Percentiles rank a stretch among this genome's conserved stretches.
phyloP scores from a whole-genome alignment of 2,797 vertebrate genomes.

The Cyprinodon diabolis region DNA sequence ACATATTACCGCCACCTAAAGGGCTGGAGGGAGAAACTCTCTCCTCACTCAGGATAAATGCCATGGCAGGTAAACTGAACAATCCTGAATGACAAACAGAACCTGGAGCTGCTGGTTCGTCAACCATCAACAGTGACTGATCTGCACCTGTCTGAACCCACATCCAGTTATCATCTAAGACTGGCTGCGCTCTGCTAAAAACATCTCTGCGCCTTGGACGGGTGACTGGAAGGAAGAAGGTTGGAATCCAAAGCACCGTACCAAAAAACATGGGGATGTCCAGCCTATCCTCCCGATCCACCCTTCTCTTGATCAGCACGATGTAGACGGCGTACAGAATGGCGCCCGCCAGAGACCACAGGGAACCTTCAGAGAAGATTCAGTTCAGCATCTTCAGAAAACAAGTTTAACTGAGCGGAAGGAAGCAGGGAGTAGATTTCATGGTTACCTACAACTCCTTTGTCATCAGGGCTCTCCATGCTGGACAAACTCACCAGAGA shows the following conservation, averaged over 20 bases:
- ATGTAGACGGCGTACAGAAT: conserved; percentile 94
- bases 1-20: too few relatives aligned
- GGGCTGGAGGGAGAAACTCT: too few relatives aligned
- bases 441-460: conserved; percentile 85
- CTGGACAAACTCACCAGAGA: conserved; percentile 92
- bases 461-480: conserved; percentile 86
- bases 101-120: too few relatives aligned
- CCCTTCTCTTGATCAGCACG: conserved; percentile 96
- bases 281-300: conserved; percentile 94
- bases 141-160: too few relatives aligned
- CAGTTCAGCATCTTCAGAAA: neutral
- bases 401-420: too few relatives aligned
- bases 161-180: too few relatives aligned
- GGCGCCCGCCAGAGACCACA: conserved; percentile 94
- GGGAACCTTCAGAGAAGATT: conserved; percentile 79
- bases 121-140: too few relatives aligned
- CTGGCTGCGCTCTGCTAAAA: too few relatives aligned
- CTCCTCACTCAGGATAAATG: too few relatives aligned
- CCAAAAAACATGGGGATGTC: conserved; percentile 99
- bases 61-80: too few relatives aligned
- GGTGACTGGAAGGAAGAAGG: neutral
- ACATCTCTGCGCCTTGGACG: too few relatives aligned
- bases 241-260: conserved; percentile 62
- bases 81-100: too few relatives aligned
- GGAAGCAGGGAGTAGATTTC: neutral